Evolutionary conservation across 2,888 invertebrate species (phyloP), one percentile per base, ranked within the genome.

Genomic region (Omphaloscelis lunosa): DNA sequence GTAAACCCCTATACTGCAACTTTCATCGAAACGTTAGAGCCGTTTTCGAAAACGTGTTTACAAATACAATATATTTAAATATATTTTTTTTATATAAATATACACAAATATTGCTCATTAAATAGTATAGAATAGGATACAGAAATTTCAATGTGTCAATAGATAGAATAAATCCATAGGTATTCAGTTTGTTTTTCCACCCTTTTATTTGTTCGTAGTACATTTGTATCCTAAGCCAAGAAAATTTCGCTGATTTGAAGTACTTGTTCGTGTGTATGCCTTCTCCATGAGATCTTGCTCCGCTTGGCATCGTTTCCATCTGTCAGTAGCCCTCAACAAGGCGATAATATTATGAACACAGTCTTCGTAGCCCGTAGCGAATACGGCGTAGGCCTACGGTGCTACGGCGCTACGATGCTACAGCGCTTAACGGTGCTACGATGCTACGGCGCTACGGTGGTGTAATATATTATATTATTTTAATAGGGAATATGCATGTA

Each of bases 371-470:
- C 45, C 59, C n/a, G 69, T 69, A 69, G 41, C 41, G 9, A 41
- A 17, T 51, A 11, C 11, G 8, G 17, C 12, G 41, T n/a, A 34
- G 58, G 41, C 51, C 71, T 62, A 80, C 41, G 56, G 15, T 3
- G 51, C 48, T 72, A 71, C 71, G 66, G 9, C 2, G 65, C 72
- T 71, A 63, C 80, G 58, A 1, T 2, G 15, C 39, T 65, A 20
- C 3, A 4, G 34, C 34, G 34, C 4, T 34, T 34, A 34, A 34
- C 5, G 9, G 1, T 11, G 12, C 67, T 69, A 72, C 69, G 9
- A 5, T 2, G 61, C 63, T 75, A 63, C 23, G 27, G 0, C 0
- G 41, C 75, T 59, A 58, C 45, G 45, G 27, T 17, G 12, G 5
- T 61, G 48, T 41, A 59, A 29, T 41, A 59, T 34, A 34, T 34